These are phyloP conservation scores for Taenioides sp. DNA, from an alignment of 2,797 vertebrate genomes.

Conservation along the genomic window DNA sequence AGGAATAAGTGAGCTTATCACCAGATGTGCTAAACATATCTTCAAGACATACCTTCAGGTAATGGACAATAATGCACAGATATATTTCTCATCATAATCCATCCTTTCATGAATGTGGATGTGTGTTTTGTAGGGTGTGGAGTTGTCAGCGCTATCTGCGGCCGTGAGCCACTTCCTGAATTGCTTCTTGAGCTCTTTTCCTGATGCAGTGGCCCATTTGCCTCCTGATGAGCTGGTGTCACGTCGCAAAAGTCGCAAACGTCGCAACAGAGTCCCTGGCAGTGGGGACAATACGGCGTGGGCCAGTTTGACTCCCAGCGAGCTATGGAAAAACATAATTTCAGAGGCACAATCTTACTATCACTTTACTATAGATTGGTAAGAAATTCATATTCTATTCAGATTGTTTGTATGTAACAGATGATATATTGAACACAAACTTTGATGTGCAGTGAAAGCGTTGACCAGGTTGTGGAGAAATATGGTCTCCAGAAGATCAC, in stretches of 20 bases:
- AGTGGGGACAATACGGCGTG: slow-evolving; percentile 92
- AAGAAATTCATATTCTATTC: slow-evolving; percentile 30
- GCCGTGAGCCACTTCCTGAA: slow-evolving; percentile 99
- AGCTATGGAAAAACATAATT: slow-evolving; percentile 94
- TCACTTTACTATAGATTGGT: slow-evolving; percentile 90
- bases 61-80: neutral
- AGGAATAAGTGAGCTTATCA: slow-evolving; percentile 93
- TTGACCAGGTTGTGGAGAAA: slow-evolving; percentile 92
- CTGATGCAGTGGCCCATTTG: slow-evolving; percentile 92
- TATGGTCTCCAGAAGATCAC: slow-evolving; percentile 92
- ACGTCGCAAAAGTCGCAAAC: slow-evolving; percentile 91
- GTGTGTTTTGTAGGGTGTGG: slow-evolving; percentile 83
- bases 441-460: slow-evolving; percentile 81
- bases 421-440: neutral
- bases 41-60: slow-evolving; percentile 99
- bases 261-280: slow-evolving; percentile 90
- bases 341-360: slow-evolving; percentile 91
- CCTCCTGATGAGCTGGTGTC: slow-evolving; percentile 93
- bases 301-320: slow-evolving; percentile 92
- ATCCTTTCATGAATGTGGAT: neutral
- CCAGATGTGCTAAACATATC: slow-evolving; percentile 96
- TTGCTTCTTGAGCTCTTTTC: slow-evolving; percentile 96
- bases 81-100: neutral
- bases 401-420: neutral
- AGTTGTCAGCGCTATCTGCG: slow-evolving; percentile 92